A percentile compares a stretch with the other conserved stretches of the same genome.
Evolutionary conservation across 1,140 invertebrate species (phyloP).

Genomic region (Nephila pilipes): DNA sequence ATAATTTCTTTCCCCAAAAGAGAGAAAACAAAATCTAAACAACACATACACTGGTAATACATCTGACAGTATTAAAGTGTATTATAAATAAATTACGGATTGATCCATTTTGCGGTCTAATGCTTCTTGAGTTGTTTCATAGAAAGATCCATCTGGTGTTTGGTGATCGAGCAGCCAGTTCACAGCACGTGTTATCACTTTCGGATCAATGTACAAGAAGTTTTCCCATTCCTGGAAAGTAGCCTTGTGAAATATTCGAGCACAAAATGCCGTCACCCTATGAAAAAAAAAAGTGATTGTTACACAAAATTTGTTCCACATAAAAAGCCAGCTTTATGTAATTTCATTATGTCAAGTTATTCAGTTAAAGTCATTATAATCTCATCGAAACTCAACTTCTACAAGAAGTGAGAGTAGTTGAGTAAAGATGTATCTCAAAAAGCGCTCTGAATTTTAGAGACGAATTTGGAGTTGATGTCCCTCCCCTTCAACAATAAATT

Average conservation of each 20-base stretch:
- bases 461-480: too few species aligned
- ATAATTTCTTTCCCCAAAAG: too few species aligned
- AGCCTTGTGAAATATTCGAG: constrained; percentile 92
- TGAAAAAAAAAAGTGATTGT: neutral
- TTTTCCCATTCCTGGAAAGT: constrained; percentile 95
- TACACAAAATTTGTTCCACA: neutral
- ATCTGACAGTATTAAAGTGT: neutral
- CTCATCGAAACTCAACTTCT: too few species aligned
- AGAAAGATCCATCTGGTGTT: constrained; percentile 90
- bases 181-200: constrained; percentile 89
- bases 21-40: too few species aligned
- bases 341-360: too few species aligned
- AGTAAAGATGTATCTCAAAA: too few species aligned
- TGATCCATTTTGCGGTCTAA: constrained; percentile 92
- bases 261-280: constrained; percentile 92
- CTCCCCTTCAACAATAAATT: too few species aligned
- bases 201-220: constrained; percentile 92
- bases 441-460: too few species aligned
- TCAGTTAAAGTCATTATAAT: too few species aligned
- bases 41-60: neutral
- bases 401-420: too few species aligned
- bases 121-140: constrained; percentile 89
- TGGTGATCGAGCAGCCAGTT: constrained; percentile 91
- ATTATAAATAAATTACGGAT: constrained; percentile 81
- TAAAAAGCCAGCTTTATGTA: too few species aligned